Evolutionary conservation across 1,140 invertebrate species (phyloP).

Genomic region (Anastrepha ludens): DNA sequence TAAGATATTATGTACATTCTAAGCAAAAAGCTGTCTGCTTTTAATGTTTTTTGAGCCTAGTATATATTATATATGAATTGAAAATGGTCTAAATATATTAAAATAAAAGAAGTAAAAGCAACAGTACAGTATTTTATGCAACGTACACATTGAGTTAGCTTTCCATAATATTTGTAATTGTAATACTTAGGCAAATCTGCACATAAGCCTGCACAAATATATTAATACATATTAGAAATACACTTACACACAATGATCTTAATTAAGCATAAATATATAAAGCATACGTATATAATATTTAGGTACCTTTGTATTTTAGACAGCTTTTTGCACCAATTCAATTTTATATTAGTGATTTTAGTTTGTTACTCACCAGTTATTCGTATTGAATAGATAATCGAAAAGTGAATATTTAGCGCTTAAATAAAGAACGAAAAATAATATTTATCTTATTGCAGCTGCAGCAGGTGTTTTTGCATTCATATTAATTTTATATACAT

Average conservation of each 20-base stretch:
- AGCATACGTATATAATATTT: not conserved
- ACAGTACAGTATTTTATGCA: conserved; percentile 43
- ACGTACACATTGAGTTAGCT: conserved; percentile 17
- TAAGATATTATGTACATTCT: no score
- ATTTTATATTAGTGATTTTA: not conserved
- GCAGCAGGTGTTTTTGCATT: not conserved
- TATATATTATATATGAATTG: no score
- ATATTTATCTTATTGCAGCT: not conserved
- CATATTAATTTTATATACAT: no score
- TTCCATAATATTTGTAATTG: conserved; percentile 18
- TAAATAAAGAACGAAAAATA: not conserved
- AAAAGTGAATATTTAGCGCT: not conserved
- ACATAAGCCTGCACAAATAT: not conserved
- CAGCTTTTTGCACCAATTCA: conserved; percentile 30
- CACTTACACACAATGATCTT: conserved; percentile 6
- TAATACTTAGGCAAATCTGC: not conserved
- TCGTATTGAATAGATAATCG: not conserved
- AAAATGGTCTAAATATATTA: no score
- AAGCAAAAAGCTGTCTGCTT: no score
- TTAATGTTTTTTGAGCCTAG: no score
- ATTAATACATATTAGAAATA: not conserved
- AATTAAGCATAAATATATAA: not conserved
- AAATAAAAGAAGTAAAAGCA: not conserved
- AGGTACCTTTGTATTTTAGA: not conserved
- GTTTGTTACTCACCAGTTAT: not conserved